Evolutionary conservation across 2,797 vertebrate genomes (phyloP).

Genomic region (Myripristis jacobus): DNA sequence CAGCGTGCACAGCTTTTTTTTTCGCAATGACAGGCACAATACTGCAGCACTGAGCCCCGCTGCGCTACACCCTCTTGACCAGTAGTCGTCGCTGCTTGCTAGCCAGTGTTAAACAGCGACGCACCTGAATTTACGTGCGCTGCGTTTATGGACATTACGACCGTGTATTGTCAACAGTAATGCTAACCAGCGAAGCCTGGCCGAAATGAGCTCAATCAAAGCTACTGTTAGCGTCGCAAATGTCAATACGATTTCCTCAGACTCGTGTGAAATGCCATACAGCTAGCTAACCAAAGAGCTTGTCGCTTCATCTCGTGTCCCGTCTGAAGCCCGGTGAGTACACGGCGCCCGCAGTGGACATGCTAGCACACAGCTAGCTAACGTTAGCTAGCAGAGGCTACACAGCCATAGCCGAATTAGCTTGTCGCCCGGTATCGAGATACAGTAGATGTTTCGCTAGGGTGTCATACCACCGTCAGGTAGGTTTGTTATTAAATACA

Average conservation of each 20-base stretch:
- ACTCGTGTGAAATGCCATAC: slow-evolving; percentile 48
- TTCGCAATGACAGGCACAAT: neutral
- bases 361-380: slow-evolving; percentile 39
- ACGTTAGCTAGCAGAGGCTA: slow-evolving; percentile 29
- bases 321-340: slow-evolving; percentile 68
- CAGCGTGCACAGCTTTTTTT: neutral
- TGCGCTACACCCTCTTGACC: slow-evolving; percentile 13
- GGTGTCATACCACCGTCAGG: neutral
- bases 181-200: slow-evolving; percentile 55
- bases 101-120: neutral
- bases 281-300: slow-evolving; percentile 40
- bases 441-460: neutral
- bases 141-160: slow-evolving; percentile 54
- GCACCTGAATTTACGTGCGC: slow-evolving; percentile 49
- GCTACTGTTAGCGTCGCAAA: slow-evolving; percentile 27
- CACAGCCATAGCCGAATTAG: slow-evolving; percentile 23
- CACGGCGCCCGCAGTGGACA: neutral
- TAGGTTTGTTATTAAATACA: neutral
- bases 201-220: slow-evolving; percentile 68
- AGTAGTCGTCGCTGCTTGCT: slow-evolving; percentile 25
- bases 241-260: slow-evolving; percentile 21
- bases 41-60: neutral
- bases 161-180: slow-evolving; percentile 61
- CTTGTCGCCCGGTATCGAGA: slow-evolving; percentile 7
- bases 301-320: slow-evolving; percentile 33